Conservation (phyloP, 2,113 vertebrate species). For the Hippocampus guttulatus region DNA sequence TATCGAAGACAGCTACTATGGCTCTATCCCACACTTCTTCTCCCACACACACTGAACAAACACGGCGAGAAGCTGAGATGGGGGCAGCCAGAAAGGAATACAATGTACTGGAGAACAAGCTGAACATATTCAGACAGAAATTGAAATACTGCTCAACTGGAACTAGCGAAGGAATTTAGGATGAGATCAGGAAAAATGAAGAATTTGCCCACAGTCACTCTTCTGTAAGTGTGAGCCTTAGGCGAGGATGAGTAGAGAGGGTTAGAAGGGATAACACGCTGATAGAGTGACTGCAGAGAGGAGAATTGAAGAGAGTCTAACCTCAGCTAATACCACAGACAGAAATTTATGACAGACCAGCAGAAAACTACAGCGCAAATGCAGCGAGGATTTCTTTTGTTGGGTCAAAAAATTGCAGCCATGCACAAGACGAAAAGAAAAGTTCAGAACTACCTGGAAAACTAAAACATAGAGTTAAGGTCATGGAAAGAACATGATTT, state of each 20-base stretch:
- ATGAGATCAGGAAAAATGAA: constrained; percentile 30
- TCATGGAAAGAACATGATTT: background rate
- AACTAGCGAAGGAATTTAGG: constrained; percentile 22
- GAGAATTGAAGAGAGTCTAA: constrained; percentile 64
- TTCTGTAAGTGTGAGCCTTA: constrained; percentile 47
- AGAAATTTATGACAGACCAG: constrained; percentile 61
- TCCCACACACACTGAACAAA: constrained; percentile 55
- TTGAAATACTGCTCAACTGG: constrained; percentile 15
- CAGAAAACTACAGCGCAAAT: constrained; percentile 61
- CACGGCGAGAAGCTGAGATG: constrained; percentile 34
- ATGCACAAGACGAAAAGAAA: constrained; percentile 24
- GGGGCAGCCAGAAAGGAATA: constrained; percentile 9
- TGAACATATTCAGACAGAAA: constrained; percentile 49
- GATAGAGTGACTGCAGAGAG: constrained; percentile 64
- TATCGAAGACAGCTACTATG: constrained; percentile 51
- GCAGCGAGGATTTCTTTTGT: constrained; percentile 43
- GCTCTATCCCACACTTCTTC: constrained; percentile 52
- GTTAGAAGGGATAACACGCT: constrained; percentile 64
- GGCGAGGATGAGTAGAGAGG: constrained; percentile 44
- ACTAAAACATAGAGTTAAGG: constrained; percentile 14
- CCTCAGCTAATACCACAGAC: constrained; percentile 58
- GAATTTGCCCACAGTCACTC: constrained; percentile 49
- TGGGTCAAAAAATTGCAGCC: constrained; percentile 52
- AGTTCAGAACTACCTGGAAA: constrained; percentile 13
- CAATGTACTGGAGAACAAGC: constrained; percentile 23